Conservation (phyloP, 2,113 vertebrate species). For the Alosa alosa region DNA sequence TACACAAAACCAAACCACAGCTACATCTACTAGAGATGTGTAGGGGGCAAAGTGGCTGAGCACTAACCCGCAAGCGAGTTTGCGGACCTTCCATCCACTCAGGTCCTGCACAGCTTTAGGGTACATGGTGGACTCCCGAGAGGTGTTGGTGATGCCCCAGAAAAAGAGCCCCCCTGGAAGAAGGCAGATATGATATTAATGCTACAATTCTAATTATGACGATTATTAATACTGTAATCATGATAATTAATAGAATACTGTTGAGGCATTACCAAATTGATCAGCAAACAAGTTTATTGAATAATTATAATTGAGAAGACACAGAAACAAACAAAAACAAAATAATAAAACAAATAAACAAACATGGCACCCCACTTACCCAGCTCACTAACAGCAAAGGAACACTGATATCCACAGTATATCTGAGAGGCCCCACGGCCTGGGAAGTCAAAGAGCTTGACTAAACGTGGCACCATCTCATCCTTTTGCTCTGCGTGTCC, state of each 20-base stretch:
- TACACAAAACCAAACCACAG: background rate
- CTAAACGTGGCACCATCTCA: constrained; percentile 92
- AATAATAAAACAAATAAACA: background rate
- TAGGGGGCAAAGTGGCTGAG: background rate
- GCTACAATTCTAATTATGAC: background rate
- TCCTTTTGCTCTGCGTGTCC: constrained; percentile 94
- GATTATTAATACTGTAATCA: no score
- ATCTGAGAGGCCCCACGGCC: constrained; percentile 87
- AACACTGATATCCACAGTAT: constrained; percentile 88
- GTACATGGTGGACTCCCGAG: constrained; percentile 96
- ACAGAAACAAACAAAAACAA: background rate
- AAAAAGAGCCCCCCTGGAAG: constrained; percentile 87
- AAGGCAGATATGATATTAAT: background rate
- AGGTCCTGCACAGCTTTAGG: constrained; percentile 94
- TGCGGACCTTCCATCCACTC: constrained; percentile 93
- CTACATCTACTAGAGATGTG: background rate
- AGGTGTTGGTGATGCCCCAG: constrained; percentile 96
- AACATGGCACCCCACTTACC: constrained; percentile 65
- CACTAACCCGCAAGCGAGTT: constrained; percentile 88
- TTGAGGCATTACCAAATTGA: background rate
- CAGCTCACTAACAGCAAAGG: constrained; percentile 90
- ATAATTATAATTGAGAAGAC: background rate
- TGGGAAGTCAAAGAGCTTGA: constrained; percentile 93
- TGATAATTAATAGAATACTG: no score
- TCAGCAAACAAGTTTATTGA: background rate